Conservation (phyloP, 1,140 invertebrate species). For the Brachionus rubens region DNA sequence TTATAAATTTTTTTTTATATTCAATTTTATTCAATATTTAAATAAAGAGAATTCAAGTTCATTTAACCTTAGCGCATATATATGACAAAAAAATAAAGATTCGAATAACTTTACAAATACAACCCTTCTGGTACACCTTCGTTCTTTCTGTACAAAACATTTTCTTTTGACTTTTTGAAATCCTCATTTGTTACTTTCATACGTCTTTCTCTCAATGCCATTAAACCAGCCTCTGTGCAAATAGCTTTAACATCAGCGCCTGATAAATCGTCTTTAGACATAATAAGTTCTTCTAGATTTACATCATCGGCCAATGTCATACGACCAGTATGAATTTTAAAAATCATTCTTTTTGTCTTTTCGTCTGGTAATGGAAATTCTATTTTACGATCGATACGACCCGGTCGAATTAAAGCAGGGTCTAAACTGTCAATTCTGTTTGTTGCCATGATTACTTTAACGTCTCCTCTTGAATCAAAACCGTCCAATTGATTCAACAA, state of each 20-base stretch:
- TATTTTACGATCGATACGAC: constrained; percentile 97
- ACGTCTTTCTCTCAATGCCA: constrained; percentile 90
- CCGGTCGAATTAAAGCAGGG: constrained; percentile 94
- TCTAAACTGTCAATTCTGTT: constrained; percentile 98
- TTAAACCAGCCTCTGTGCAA: constrained; percentile 95
- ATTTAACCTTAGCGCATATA: no score
- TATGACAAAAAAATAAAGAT: background rate
- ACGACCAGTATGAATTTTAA: constrained; percentile 93
- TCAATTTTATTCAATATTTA: constrained; percentile 33
- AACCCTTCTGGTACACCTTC: constrained; percentile 98
- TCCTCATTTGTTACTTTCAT: constrained; percentile 99
- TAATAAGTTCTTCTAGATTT: constrained; percentile 93
- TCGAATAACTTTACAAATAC: constrained; percentile 73
- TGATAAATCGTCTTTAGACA: constrained; percentile 98
- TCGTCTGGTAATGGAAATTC: constrained; percentile 99
- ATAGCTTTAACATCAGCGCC: constrained; percentile 93
- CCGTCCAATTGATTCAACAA: constrained; percentile 97
- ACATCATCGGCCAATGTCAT: constrained; percentile 98
- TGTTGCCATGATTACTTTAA: constrained; percentile 97
- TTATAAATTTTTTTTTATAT: constrained; percentile 13
- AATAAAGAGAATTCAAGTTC: constrained; percentile 5
- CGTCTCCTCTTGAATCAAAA: constrained; percentile 92
- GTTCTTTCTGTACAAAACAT: constrained; percentile 96
- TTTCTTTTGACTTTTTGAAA: constrained; percentile 98
- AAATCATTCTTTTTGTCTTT: constrained; percentile 95